phyloP scores from a whole-genome alignment of 2,888 invertebrate species.

The Ophion slaviceki region DNA sequence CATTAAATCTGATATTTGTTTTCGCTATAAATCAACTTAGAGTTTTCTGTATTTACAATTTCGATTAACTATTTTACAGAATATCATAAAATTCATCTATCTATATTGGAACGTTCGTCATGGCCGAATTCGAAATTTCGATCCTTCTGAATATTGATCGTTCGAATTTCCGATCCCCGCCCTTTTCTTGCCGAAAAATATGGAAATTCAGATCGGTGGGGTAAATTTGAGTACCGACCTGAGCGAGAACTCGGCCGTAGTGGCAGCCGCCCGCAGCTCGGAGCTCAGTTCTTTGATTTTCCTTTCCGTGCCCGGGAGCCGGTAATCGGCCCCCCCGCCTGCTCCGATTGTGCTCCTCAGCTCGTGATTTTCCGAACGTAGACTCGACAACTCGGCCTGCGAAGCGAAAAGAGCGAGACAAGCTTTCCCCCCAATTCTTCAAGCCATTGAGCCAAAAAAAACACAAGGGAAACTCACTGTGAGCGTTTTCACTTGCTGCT shows the following conservation, averaged over 20 bases:
- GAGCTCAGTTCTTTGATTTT: constrained; percentile 85
- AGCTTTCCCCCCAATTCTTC: constrained; percentile 1
- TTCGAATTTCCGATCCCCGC: too few species aligned
- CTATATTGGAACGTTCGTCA: too few species aligned
- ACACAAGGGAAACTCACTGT: constrained; percentile 84
- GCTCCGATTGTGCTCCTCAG: constrained; percentile 84
- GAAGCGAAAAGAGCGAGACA: constrained; percentile 64
- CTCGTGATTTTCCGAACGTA: constrained; percentile 85
- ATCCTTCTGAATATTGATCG: too few species aligned
- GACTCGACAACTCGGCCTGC: constrained; percentile 84
- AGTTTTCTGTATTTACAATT: too few species aligned
- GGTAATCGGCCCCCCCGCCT: constrained; percentile 80
- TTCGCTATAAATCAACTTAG: too few species aligned
- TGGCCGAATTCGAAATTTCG: too few species aligned
- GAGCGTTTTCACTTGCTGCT: constrained; percentile 89
- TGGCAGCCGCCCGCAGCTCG: constrained; percentile 87
- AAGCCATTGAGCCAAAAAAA: constrained; percentile 14
- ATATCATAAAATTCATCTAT: too few species aligned
- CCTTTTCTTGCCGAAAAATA: too few species aligned
- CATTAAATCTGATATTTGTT: too few species aligned
- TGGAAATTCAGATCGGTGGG: not conserved
- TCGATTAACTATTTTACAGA: too few species aligned
- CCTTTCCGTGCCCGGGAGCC: constrained; percentile 74
- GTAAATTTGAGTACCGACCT: constrained; percentile 84
- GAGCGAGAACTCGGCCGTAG: constrained; percentile 87